Evolutionary conservation across 2,113 vertebrate genomes (phyloP), one percentile per base, ranked within the genome.

Genomic region (Urocynchramus pylzowi): DNA sequence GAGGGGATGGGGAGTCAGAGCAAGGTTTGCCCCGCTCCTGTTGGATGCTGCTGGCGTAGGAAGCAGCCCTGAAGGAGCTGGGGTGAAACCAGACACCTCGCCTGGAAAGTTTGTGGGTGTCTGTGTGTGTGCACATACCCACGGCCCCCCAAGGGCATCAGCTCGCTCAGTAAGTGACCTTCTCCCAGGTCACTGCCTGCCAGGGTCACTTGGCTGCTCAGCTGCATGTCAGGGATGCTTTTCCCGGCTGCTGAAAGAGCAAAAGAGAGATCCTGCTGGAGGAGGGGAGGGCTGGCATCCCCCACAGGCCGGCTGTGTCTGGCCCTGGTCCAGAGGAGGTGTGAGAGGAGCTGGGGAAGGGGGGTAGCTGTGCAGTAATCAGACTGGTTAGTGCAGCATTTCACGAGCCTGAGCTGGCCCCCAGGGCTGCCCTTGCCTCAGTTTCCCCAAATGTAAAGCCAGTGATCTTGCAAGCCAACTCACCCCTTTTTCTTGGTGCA

Each of bases 101-200:
- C 19, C 27, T 1, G 1, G 39, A n/a, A 35, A 6, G 44, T 57
- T 35, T 21, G 28, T 61, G 84, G n/a, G 24, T 45, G 49, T 39
- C 30, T 15, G 5, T 28, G 53, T 59, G 28, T 31, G 33, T 22
- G 54, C 33, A 6, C 6, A 3, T 69, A 67, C 4, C 87, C 57
- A 15, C 0, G 0, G 8, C 13, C 26, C 26, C n/a, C 16, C 27
- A 37, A 21, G 50, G 37, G 20, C 2, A 7, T 54, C 50, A 41
- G 44, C 68, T 35, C 19, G 50, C 91, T 96, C 27, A 60, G 22
- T 84, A 59, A 94, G 95, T 92, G 87, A 82, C 93, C 80, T 90
- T 88, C 95, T 94, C 73, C 73, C 42, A 91, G 96, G 98, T 97
- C 95, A 70, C 93, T 87, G 85, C 95, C 75, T 94, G 93, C 87